Evolutionary conservation across 2,113 vertebrate genomes (phyloP).

Genomic region (Trochalopteron elliotii): DNA sequence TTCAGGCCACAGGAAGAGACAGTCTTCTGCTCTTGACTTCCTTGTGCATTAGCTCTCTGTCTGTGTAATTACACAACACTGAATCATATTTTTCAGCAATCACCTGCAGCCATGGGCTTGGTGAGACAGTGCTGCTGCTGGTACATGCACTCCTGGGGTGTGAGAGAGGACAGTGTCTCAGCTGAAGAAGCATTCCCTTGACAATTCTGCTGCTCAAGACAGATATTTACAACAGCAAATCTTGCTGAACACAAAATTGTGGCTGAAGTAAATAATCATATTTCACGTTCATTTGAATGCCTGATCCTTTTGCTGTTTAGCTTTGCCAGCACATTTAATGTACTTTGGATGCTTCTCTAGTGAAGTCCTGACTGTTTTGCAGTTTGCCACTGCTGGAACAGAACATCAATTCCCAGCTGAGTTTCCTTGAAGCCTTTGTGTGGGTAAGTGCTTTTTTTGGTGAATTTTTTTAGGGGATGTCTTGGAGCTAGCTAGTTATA

Average conservation of each 20-base stretch:
- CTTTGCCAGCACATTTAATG: not conserved
- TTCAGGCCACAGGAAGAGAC: not conserved
- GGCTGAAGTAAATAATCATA: not conserved
- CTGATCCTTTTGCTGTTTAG: not conserved
- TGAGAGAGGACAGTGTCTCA: not conserved
- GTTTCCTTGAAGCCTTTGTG: not conserved
- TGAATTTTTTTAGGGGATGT: not conserved
- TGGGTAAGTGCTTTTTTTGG: conserved; percentile 38
- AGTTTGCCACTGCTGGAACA: not conserved
- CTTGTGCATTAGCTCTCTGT: not conserved
- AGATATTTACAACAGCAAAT: not conserved
- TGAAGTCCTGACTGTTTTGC: not conserved
- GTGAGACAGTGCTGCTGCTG: not conserved
- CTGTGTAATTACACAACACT: not conserved
- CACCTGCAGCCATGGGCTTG: not conserved
- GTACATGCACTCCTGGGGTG: not conserved
- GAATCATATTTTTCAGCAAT: conserved; percentile 2
- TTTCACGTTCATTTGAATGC: not conserved
- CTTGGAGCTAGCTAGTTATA: not conserved
- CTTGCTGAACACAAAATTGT: not conserved
- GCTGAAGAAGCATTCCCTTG: not conserved
- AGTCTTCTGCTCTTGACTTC: not conserved
- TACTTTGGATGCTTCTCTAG: not conserved
- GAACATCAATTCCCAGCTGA: not conserved
- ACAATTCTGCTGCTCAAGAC: not conserved